Percentiles rank a stretch among this genome's conserved stretches.
phyloP scores from a whole-genome alignment of 2,113 vertebrate species.

The Ellobius talpinus region DNA sequence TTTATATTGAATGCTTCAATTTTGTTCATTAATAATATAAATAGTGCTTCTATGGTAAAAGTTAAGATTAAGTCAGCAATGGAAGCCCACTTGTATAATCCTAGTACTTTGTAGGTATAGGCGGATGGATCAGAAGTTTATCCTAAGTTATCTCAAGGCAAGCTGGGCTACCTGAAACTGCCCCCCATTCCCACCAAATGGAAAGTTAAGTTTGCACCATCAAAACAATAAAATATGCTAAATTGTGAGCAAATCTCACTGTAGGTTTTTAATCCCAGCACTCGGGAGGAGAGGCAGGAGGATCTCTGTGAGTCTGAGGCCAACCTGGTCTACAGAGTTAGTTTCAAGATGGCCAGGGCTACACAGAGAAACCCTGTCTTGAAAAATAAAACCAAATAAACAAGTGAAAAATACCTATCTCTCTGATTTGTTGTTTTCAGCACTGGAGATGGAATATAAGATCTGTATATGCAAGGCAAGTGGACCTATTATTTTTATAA shows the following conservation, averaged over 20 bases:
- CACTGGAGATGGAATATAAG: background rate
- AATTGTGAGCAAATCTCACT: constrained; percentile 23
- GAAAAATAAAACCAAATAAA: background rate
- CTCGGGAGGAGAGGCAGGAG: background rate
- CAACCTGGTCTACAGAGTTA: background rate
- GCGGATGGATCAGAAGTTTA: background rate
- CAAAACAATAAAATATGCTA: background rate
- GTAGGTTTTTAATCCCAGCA: background rate
- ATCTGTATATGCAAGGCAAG: background rate
- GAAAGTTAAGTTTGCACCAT: constrained; percentile 23
- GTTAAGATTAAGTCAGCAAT: background rate
- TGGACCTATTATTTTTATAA: background rate
- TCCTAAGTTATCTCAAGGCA: background rate
- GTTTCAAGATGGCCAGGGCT: background rate
- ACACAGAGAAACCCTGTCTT: background rate
- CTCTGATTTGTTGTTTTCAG: background rate
- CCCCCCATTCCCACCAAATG: background rate
- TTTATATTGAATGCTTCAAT: constrained; percentile 9
- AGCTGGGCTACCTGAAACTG: background rate
- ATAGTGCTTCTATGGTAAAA: background rate
- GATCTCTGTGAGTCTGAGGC: background rate
- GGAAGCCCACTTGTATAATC: background rate
- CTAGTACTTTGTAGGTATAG: background rate
- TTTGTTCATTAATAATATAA: constrained; percentile 32
- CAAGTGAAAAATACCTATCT: background rate